phyloP scores from a whole-genome alignment of 2,888 invertebrate species.

The Myopa testacea region DNA sequence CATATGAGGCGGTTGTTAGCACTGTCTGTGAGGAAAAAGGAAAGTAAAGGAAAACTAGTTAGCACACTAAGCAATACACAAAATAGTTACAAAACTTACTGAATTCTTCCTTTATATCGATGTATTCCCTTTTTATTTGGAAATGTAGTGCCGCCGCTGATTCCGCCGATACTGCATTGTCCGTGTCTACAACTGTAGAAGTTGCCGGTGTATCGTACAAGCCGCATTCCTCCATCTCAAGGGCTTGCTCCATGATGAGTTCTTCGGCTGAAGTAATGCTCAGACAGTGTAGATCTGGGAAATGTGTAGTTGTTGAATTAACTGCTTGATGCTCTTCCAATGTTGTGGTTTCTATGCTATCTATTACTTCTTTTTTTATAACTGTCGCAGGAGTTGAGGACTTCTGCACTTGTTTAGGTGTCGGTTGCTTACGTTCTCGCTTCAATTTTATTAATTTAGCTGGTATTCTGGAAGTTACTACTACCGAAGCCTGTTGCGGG shows the following conservation, averaged over 20 bases:
- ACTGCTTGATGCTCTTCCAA: constrained; percentile 32
- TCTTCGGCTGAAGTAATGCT: constrained; percentile 67
- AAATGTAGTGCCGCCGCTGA: constrained; percentile 60
- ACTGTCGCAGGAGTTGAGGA: constrained; percentile 42
- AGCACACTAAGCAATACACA: constrained; percentile 2
- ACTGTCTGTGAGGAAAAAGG: constrained; percentile 49
- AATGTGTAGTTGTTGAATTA: constrained; percentile 43
- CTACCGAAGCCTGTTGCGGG: constrained; percentile 29
- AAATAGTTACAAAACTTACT: constrained; percentile 52
- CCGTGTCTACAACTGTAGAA: constrained; percentile 52
- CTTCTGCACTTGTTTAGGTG: constrained; percentile 62
- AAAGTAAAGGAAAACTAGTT: constrained; percentile 51
- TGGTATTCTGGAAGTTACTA: constrained; percentile 35
- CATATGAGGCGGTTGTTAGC: constrained; percentile 56
- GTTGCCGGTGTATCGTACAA: constrained; percentile 57
- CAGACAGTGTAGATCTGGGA: constrained; percentile 62
- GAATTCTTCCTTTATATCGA: constrained; percentile 60
- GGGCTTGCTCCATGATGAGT: constrained; percentile 67
- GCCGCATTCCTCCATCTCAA: constrained; percentile 67
- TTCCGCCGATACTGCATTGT: constrained; percentile 60
- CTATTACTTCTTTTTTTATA: constrained; percentile 34
- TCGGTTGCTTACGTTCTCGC: constrained; percentile 60
- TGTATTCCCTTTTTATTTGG: constrained; percentile 61
- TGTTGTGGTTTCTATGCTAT: constrained; percentile 11
- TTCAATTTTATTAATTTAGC: constrained; percentile 56